Conservation (phyloP, 2,888 invertebrate species). For the Shargacucullia verbasci region DNA sequence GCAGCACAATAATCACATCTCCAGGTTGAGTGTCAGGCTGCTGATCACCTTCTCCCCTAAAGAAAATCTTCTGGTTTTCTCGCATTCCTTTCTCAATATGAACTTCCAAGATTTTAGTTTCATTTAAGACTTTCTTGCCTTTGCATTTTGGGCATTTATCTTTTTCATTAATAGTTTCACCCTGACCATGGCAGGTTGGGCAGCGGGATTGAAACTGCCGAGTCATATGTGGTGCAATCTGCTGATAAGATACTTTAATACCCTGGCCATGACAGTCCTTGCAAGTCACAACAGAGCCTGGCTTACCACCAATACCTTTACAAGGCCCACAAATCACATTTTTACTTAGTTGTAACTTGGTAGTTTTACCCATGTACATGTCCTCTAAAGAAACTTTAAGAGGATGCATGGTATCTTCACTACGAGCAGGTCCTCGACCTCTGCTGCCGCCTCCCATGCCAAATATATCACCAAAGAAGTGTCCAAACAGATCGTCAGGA, state of each 20-base stretch:
- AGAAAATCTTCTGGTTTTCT: conserved; percentile 95
- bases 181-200: conserved; percentile 91
- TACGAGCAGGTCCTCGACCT: conserved; percentile 89
- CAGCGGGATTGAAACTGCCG: conserved; percentile 91
- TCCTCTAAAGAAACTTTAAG: conserved; percentile 96
- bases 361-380: conserved; percentile 96
- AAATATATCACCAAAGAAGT: conserved; percentile 90
- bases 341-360: conserved; percentile 94
- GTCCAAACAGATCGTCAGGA: conserved; percentile 92
- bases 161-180: conserved; percentile 93
- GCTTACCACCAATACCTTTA: conserved; percentile 93
- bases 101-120: conserved; percentile 95
- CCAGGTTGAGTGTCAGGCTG: conserved; percentile 95
- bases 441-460: conserved; percentile 89
- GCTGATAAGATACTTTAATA: conserved; percentile 92
- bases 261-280: conserved; percentile 94
- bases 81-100: conserved; percentile 97
- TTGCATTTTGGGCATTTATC: conserved; percentile 95
- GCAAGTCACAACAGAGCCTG: conserved; percentile 91
- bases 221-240: conserved; percentile 91
- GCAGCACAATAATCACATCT: conserved; percentile 96
- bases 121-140: conserved; percentile 95
- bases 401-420: conserved; percentile 95
- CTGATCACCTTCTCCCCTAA: conserved; percentile 97
- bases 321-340: conserved; percentile 94